A percentile compares a stretch with the other conserved stretches of the same genome.
Evolutionary conservation across 2,113 vertebrate species (phyloP).

Genomic region (Leptosomus discolor): DNA sequence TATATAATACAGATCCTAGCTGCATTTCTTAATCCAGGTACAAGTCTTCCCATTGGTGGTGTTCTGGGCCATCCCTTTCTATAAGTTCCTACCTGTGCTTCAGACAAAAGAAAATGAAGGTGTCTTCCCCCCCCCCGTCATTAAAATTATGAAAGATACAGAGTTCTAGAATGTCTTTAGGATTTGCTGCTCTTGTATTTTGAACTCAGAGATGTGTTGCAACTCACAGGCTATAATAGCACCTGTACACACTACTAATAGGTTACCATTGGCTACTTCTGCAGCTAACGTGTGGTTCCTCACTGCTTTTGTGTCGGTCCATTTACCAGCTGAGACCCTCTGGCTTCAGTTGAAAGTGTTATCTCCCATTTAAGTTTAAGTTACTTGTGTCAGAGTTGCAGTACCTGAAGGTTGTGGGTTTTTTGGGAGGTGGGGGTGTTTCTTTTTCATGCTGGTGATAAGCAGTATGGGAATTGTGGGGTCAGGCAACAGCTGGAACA

Average conservation of each 20-base stretch:
- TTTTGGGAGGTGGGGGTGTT: not conserved
- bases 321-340: not conserved
- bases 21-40: not conserved
- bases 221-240: not conserved
- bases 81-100: not conserved
- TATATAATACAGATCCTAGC: not conserved
- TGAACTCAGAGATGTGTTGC: not conserved
- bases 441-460: not conserved
- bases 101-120: not conserved
- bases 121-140: fast-evolving
- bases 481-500: not conserved
- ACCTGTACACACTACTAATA: not conserved
- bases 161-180: not conserved
- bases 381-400: not conserved
- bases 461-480: not conserved
- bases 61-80: not conserved
- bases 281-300: not conserved
- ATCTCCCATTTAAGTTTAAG: not conserved
- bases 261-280: not conserved
- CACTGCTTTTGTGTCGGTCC: not conserved
- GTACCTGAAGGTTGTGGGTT: not conserved
- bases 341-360: not conserved
- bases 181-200: not conserved
- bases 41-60: not conserved
- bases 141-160: not conserved